Percentiles rank a stretch among this genome's conserved stretches.
phyloP scores from a whole-genome alignment of 2,888 invertebrate genomes.

The Scaptomyza cyrtandrae region DNA sequence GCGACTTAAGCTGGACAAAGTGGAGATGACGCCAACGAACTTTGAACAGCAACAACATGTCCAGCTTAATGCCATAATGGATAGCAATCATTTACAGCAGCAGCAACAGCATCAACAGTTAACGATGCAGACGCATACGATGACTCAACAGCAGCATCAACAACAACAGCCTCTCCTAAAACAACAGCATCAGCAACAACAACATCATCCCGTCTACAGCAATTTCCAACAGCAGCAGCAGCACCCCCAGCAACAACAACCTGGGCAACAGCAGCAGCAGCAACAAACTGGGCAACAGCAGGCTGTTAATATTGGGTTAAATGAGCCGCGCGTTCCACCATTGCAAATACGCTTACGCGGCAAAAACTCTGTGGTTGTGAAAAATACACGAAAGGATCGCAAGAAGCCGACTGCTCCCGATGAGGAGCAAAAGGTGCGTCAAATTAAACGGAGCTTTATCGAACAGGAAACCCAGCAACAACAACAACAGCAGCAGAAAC shows the following conservation, averaged over 20 bases:
- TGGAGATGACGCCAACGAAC: slow-evolving; percentile 85
- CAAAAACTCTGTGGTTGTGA: slow-evolving; percentile 93
- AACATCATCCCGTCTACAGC: slow-evolving; percentile 49
- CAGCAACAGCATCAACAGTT: slow-evolving; percentile 45
- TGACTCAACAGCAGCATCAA: slow-evolving; percentile 44
- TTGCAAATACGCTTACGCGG: slow-evolving; percentile 92
- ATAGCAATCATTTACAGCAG: slow-evolving; percentile 50
- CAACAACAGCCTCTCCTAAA: slow-evolving; percentile 31
- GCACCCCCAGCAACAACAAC: slow-evolving; percentile 35
- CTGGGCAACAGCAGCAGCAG: slow-evolving; percentile 44
- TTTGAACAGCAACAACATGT: slow-evolving; percentile 50
- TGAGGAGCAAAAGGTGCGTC: slow-evolving; percentile 79
- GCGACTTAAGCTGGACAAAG: slow-evolving; percentile 92
- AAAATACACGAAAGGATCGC: slow-evolving; percentile 90
- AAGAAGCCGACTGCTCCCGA: slow-evolving; percentile 83
- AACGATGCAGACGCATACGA: slow-evolving; percentile 53
- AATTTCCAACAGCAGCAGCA: slow-evolving; percentile 44
- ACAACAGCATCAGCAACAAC: slow-evolving; percentile 27
- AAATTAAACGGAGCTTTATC: slow-evolving; percentile 67
- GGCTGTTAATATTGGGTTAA: slow-evolving; percentile 79
- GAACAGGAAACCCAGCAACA: slow-evolving; percentile 58
- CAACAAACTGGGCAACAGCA: slow-evolving; percentile 39
- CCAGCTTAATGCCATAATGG: slow-evolving; percentile 51
- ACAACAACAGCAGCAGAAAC: slow-evolving; percentile 3
- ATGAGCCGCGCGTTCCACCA: slow-evolving; percentile 94